Conservation (phyloP, 2,888 invertebrate species). For the Andrena camellia region DNA sequence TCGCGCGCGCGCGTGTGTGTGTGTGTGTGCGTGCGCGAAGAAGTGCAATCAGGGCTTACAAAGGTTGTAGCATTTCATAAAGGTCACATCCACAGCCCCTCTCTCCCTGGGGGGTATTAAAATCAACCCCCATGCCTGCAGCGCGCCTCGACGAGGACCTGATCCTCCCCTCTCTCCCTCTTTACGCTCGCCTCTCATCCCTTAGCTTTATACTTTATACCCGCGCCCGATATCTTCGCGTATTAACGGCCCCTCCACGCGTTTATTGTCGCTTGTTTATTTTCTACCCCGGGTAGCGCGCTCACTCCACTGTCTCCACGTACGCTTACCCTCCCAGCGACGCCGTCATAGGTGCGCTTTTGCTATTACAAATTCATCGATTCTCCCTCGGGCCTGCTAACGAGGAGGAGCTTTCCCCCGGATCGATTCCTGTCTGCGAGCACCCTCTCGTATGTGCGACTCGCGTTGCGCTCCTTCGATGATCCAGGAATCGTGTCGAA, state of each 20-base stretch:
- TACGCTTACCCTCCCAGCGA: background rate
- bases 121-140: constrained; percentile 73
- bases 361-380: constrained; percentile 55
- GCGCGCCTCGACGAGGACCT: constrained; percentile 48
- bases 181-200: constrained; percentile 1
- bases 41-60: constrained; percentile 77
- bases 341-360: background rate
- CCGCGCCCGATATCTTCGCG: constrained; percentile 48
- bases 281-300: constrained; percentile 9
- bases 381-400: constrained; percentile 37
- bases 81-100: constrained; percentile 76
- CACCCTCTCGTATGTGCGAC: background rate
- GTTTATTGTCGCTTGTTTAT: constrained; percentile 57
- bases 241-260: constrained; percentile 54
- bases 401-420: constrained; percentile 3
- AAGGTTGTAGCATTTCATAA: constrained; percentile 81
- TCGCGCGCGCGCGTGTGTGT: background rate
- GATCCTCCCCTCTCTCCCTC: constrained; percentile 6
- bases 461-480: background rate
- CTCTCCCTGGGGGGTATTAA: constrained; percentile 78
- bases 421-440: constrained; percentile 13
- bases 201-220: background rate
- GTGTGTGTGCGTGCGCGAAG: constrained; percentile 57
- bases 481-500: background rate
- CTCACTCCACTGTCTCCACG: constrained; percentile 7